These are phyloP conservation scores for Cygnus buccinator DNA, from an alignment of 2,113 vertebrate species.

Conservation along the genomic window DNA sequence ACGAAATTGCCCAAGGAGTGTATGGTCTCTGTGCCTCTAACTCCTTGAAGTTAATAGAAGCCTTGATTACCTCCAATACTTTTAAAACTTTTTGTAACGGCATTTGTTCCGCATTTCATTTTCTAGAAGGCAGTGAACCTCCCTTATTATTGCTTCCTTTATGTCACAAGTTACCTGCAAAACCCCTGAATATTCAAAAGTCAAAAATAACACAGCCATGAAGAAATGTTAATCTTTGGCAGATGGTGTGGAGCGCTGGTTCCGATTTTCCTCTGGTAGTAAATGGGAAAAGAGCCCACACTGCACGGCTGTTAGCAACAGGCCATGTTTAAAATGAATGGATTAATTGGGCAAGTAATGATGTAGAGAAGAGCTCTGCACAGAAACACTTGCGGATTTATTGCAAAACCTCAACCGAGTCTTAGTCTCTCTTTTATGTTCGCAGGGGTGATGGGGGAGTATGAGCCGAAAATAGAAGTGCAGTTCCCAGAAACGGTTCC, in stretches of 20 bases:
- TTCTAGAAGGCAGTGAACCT: neutral
- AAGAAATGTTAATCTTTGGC: slow-evolving; percentile 47
- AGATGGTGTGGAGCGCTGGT: slow-evolving; percentile 48
- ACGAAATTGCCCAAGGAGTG: neutral
- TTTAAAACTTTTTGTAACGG: slow-evolving; percentile 9
- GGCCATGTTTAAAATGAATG: slow-evolving; percentile 50
- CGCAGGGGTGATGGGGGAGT: slow-evolving; percentile 98
- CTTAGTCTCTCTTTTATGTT: slow-evolving; percentile 55
- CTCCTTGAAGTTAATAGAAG: slow-evolving; percentile 27
- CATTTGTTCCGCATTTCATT: neutral
- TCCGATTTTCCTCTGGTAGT: slow-evolving; percentile 50
- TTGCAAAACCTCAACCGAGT: slow-evolving; percentile 33
- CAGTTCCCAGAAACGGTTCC: slow-evolving; percentile 93
- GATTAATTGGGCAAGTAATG: slow-evolving; percentile 63
- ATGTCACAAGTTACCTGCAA: slow-evolving; percentile 20
- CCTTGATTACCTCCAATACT: neutral
- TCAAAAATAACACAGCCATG: neutral
- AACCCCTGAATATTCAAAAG: neutral
- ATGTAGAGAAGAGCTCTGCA: slow-evolving; percentile 7
- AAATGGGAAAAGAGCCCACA: slow-evolving; percentile 41
- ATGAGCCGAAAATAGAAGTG: slow-evolving; percentile 99
- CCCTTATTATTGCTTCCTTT: neutral
- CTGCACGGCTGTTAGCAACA: slow-evolving; percentile 43
- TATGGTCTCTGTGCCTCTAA: neutral
- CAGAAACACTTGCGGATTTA: neutral